Evolutionary conservation across 2,797 vertebrate species (phyloP), one percentile per base, ranked within the genome.

Genomic region (Labeo calbasu): DNA sequence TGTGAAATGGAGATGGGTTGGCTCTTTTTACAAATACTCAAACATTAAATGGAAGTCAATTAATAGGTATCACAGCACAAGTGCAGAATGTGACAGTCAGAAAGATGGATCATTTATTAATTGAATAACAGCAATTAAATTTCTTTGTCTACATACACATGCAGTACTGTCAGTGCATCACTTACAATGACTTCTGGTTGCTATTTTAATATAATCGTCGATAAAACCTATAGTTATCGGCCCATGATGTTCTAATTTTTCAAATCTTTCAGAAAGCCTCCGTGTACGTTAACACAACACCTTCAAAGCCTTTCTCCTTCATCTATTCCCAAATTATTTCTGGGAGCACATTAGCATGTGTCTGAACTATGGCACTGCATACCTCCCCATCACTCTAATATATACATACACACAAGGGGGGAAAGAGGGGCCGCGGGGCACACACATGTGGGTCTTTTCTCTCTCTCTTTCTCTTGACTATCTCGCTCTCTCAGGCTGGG

Each of bases 401-500:
- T 69, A 81, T 75, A 53, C 78, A 85, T 69, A 68, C 68, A 65
- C 75, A 71, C 59, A 76, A 46, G 50, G 53, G 63, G 84, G 86
- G 88, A 92, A 91, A 82, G 82, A 77, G 77, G 50, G 70, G 91
- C 94, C 92, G 91, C 90, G 61, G 93, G 93, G 94, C 93, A 94
- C 91, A 93, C 95, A 96, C 94, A 96, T 95, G 93, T 92, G 93
- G 91, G 90, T 89, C 90, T 88, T 91, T 92, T 90, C 92, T 93
- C 92, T 94, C 90, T 79, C 25, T 73, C 59, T 48, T 65, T 68
- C 36, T 73, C 57, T 50, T 21, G 50, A 23, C 32, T 77, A 77
- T 77, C 72, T 76, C 5, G 11, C 72, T 57, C 91, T 93, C 92
- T 90, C 91, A 92, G 85, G 87, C 92, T 86, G 91, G 88, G 86